Conservation (phyloP, 2,888 invertebrate species). For the Diloba caeruleocephala region DNA sequence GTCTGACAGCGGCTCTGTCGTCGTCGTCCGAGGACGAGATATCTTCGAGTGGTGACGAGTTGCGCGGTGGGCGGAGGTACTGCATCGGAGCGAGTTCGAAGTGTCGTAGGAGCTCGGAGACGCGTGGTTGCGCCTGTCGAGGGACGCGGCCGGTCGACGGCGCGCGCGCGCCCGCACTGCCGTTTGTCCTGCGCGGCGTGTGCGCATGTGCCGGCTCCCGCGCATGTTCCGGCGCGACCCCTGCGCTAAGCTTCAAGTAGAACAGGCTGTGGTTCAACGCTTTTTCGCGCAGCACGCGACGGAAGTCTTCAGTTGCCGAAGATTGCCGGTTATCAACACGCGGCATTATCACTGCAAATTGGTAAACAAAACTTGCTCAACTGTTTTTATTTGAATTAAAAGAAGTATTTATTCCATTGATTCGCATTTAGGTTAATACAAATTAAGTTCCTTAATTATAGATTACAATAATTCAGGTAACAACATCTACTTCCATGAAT, state of each 20-base stretch:
- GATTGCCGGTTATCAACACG: slow-evolving; percentile 72
- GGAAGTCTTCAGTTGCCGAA: slow-evolving; percentile 81
- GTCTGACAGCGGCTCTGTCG: slow-evolving; percentile 82
- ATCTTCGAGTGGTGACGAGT: slow-evolving; percentile 80
- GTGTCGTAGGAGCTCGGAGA: slow-evolving; percentile 80
- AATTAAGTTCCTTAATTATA: slow-evolving; percentile 11
- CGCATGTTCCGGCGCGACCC: slow-evolving; percentile 66
- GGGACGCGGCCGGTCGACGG: slow-evolving; percentile 76
- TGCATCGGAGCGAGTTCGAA: slow-evolving; percentile 85
- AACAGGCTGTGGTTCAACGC: slow-evolving; percentile 85
- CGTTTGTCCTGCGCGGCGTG: slow-evolving; percentile 57
- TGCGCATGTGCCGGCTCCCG: slow-evolving; percentile 56
- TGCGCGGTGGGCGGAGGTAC: slow-evolving; percentile 82
- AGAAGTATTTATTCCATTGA: not conserved
- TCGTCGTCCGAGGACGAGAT: slow-evolving; percentile 85
- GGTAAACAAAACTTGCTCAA: not conserved
- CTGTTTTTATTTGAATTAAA: too few relatives aligned
- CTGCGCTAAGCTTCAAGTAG: slow-evolving; percentile 83
- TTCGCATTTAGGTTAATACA: slow-evolving; percentile 7
- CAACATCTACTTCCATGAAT: slow-evolving; percentile 24
- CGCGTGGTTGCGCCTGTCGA: slow-evolving; percentile 79
- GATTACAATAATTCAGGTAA: slow-evolving; percentile 5
- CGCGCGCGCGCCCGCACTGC: slow-evolving; percentile 80
- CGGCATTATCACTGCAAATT: slow-evolving; percentile 71
- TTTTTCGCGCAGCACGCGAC: slow-evolving; percentile 84